These are phyloP conservation scores for Seladonia tumulorum DNA, from an alignment of 2,888 invertebrate genomes.

Conservation along the genomic window DNA sequence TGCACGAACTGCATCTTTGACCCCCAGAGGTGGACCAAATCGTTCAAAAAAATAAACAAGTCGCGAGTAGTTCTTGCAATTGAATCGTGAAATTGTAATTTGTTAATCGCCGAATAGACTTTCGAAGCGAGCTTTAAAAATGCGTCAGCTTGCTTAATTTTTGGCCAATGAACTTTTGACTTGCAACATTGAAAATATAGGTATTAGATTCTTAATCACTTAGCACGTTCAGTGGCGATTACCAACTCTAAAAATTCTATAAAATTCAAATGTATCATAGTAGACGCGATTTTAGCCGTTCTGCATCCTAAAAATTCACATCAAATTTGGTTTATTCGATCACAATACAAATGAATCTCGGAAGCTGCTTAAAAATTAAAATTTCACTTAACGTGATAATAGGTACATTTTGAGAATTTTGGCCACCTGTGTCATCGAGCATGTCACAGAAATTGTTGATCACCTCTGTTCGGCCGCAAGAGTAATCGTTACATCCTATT, in stretches of 20 bases:
- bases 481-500: constrained; percentile 31
- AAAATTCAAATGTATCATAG: not conserved
- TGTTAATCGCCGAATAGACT: not conserved
- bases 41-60: not conserved
- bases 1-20: constrained; percentile 27
- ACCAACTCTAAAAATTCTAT: no score
- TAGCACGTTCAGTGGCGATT: no score
- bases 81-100: not conserved
- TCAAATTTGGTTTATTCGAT: not conserved
- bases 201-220: not conserved
- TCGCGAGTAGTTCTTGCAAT: not conserved
- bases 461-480: constrained; percentile 16
- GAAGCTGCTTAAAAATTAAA: not conserved
- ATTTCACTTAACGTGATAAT: not conserved
- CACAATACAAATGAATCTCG: not conserved
- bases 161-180: not conserved
- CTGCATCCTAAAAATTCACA: no score
- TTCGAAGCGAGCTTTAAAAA: no score
- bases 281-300: no score
- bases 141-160: no score
- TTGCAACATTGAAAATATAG: not conserved
- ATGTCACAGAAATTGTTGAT: constrained; percentile 4
- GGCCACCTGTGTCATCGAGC: not conserved
- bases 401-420: not conserved
- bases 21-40: not conserved